A percentile compares a stretch with the other conserved stretches of the same genome.
Evolutionary conservation across 1,140 invertebrate species (phyloP).

Genomic region (Yoshiicerus persimilis): DNA sequence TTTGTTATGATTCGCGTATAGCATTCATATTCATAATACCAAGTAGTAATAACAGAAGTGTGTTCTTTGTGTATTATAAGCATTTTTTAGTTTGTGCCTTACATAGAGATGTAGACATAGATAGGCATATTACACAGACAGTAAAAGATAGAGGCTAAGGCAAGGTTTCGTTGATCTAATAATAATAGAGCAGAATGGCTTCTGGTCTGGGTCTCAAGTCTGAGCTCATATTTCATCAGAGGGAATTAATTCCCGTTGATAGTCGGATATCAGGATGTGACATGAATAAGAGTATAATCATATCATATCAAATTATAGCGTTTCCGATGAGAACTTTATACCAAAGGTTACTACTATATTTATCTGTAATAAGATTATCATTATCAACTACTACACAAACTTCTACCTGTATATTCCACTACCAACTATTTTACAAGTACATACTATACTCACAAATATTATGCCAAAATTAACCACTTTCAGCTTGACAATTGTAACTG

Average conservation of each 20-base stretch:
- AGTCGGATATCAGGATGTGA: conserved; percentile 23
- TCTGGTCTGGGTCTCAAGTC: conserved; percentile 7
- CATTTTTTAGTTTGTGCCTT: not conserved
- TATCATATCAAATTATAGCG: not conserved
- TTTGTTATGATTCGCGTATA: not conserved
- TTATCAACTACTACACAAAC: too few relatives aligned
- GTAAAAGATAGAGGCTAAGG: not conserved
- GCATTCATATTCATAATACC: not conserved
- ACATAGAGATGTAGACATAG: not conserved
- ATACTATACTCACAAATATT: not conserved
- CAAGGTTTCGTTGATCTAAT: conserved; percentile 9
- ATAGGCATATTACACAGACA: not conserved
- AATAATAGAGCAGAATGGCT: conserved; percentile 23
- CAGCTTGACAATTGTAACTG: not conserved
- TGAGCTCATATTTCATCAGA: conserved; percentile 11
- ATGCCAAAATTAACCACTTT: not conserved
- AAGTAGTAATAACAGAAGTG: not conserved
- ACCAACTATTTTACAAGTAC: not conserved
- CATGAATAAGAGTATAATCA: conserved; percentile 24
- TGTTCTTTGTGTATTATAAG: not conserved
- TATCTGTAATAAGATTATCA: not conserved
- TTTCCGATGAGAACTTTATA: conserved; percentile 1
- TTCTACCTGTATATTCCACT: not conserved
- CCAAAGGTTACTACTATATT: not conserved
- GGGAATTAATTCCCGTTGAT: conserved; percentile 25